Evolutionary conservation across 2,113 vertebrate species (phyloP), one percentile per base, ranked within the genome.

Genomic region (Podarcis raffonei): DNA sequence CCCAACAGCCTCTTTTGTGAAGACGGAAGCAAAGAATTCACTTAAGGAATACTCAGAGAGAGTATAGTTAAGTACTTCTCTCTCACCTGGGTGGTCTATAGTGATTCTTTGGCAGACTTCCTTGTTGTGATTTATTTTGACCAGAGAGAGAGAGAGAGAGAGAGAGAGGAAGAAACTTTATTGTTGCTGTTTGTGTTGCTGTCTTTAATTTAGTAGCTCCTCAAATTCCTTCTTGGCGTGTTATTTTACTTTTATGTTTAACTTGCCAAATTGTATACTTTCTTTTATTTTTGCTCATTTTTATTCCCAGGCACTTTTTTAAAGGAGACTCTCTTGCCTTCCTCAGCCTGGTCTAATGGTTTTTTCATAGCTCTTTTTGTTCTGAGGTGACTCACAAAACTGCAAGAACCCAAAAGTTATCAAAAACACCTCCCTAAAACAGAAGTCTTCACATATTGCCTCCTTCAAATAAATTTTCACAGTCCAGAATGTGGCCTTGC

Each of bases 1-100:
- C 23, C 65, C 30, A 39, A 37, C 35, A 62, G 59, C 62, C 62
- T 35, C 62, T 88, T 88, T 83, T 83, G 81, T 83, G 69, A 23
- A 88, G 81, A 48, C 62, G 77, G 74, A 86, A 86, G 59, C 75
- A 65, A 88, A 57, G 81, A 77, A 84, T 78, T 84, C 65, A 35
- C 42, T 71, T 35, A 16, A 68, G 48, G 59, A 62, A 62, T 62
- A 62, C 59, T 62, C 59, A 62, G 48, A 53, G 48, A 53, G 48
- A 62, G 59, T 62, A 62, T 39, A 20, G 37, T 88, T 88, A 89
- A 84, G 81, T 78, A 68, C 81, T 57, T 75, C 16, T 35, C 62
- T 84, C 74, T 78, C 74, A 89, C 87, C 87, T 84, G 87, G 87
- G 87, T 89, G 87, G 87, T 89, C 87, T 78, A 30, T 39, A 84